Evolutionary conservation across 2,797 vertebrate genomes (phyloP), one percentile per base, ranked within the genome.

Genomic region (Myotis findleyi): DNA sequence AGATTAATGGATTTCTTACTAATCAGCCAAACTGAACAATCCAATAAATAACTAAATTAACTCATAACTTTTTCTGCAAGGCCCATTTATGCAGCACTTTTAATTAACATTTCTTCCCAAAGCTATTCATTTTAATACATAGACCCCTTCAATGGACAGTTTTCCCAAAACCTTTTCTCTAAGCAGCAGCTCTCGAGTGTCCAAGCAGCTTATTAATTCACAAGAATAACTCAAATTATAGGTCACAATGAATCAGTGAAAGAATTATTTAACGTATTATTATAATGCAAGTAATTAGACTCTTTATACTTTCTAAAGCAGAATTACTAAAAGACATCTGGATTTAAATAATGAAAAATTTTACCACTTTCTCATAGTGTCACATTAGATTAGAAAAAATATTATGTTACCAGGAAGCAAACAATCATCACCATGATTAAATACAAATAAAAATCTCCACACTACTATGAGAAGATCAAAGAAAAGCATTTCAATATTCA

Each of bases 21-120:
- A 72, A 44, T 38, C 12, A 75, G 53, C n/a, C 68, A 66, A 53
- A 84, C 0, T 17, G 64, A 94, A 59, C 23, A 77, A 89, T 18
- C 36, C 49, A 66, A 64, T 44, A 66, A 85, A 73, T 23, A 23
- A 89, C 14, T 87, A 92, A 86, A n/a, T 81, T 73, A 80, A 90
- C 38, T 87, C 75, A 36, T 36, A 89, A 91, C 33, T 86, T 64
- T 85, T 66, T 57, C 55, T 81, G 14, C 18, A 85, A 81, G 68
- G 62, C 49, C 47, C 23, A 87, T 44, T 59, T 91, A 91, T 66
- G 4, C 38, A 80, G 33, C 51, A 90, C 27, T 94, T 79, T 91
- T 93, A 96, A 96, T 92, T 87, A 95, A 76, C 12, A 94, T 71
- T 93, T 96, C 62, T 93, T 92, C 76, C 83, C 76, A 95, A 94